A percentile compares a stretch with the other conserved stretches of the same genome.
phyloP scores from a whole-genome alignment of 2,797 vertebrate species.

The Ctenosaura bakeri region DNA sequence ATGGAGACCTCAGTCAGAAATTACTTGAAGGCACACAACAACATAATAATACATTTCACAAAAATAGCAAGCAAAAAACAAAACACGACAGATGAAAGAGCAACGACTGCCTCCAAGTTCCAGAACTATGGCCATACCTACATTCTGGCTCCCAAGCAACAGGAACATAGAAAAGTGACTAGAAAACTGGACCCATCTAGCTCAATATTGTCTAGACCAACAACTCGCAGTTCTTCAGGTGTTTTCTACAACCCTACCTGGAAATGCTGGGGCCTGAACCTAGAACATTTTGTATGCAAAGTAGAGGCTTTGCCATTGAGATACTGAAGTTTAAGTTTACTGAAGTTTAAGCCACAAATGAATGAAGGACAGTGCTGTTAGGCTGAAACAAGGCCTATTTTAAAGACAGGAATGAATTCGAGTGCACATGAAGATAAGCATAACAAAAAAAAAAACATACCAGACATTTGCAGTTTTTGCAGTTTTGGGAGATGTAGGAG shows the following conservation, averaged over 20 bases:
- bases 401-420: neutral
- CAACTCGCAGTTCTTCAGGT: neutral
- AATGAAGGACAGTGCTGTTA: neutral
- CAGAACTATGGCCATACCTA: neutral
- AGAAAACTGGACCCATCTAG: neutral
- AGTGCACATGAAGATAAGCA: slow-evolving; percentile 11
- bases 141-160: neutral
- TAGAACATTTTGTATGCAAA: neutral
- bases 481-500: slow-evolving; percentile 72
- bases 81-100: neutral
- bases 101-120: neutral
- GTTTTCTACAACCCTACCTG: neutral
- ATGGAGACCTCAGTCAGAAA: no score
- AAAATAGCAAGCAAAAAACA: no score
- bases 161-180: neutral
- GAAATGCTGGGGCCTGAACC: neutral
- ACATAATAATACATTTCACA: neutral
- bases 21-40: no score
- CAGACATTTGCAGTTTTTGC: slow-evolving; percentile 87
- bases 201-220: neutral
- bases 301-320: neutral
- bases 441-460: slow-evolving; percentile 76
- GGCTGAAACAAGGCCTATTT: slow-evolving; percentile 2
- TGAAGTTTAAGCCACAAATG: neutral
- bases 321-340: neutral